A percentile compares a stretch with the other conserved stretches of the same genome.
Evolutionary conservation across 2,888 invertebrate species (phyloP).

Genomic region (Agrochola litura): DNA sequence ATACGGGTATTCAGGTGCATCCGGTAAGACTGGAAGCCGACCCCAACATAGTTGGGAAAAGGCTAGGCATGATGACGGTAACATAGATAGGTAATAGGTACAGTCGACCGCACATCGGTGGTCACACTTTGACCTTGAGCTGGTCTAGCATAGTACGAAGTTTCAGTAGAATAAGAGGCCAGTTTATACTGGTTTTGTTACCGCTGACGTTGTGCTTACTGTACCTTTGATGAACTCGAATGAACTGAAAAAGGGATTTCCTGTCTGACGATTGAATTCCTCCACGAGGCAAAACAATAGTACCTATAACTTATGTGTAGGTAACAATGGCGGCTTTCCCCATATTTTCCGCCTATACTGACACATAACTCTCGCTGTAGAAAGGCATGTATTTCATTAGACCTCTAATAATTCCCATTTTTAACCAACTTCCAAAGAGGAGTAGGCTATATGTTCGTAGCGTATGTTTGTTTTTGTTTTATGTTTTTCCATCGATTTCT

Average conservation of each 20-base stretch:
- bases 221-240: neutral
- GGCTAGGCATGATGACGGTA: too few species aligned
- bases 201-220: neutral
- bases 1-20: too few species aligned
- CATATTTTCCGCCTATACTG: neutral
- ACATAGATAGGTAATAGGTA: neutral
- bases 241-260: conserved; percentile 28
- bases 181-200: neutral
- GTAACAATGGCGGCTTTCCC: neutral
- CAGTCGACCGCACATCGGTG: neutral
- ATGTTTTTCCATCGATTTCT: too few species aligned
- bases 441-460: too few species aligned
- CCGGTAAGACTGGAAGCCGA: too few species aligned
- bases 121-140: neutral
- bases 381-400: neutral
- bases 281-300: neutral
- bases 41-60: too few species aligned
- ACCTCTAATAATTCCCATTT: too few species aligned
- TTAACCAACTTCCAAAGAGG: too few species aligned
- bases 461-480: too few species aligned
- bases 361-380: neutral
- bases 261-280: conserved; percentile 32
- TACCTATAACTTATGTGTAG: neutral
- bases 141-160: neutral
- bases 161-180: neutral